Percentiles rank a stretch among this genome's conserved stretches.
phyloP scores from a whole-genome alignment of 2,113 vertebrate species.

The Protobothrops flavoviridis region DNA sequence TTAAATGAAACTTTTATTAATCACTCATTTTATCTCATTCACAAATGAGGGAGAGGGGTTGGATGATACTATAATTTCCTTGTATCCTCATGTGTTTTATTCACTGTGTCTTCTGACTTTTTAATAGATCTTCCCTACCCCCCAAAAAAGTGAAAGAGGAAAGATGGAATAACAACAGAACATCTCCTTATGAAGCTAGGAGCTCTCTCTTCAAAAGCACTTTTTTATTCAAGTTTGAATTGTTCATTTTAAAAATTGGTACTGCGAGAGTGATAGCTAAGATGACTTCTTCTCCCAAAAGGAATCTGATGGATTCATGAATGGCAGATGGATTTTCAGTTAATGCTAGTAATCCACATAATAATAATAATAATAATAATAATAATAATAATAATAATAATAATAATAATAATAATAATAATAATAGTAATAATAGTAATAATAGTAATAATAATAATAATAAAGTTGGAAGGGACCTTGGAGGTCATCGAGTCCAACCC shows the following conservation, averaged over 20 bases:
- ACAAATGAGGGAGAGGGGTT: not conserved
- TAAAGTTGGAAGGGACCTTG: too few species aligned
- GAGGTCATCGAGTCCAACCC: too few species aligned
- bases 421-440: too few species aligned
- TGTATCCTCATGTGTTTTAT: not conserved
- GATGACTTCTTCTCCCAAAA: not conserved
- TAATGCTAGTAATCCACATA: too few species aligned
- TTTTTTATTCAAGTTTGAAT: not conserved
- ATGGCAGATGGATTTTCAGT: not conserved
- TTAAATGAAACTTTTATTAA: not conserved
- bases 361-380: too few species aligned
- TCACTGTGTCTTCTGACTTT: not conserved
- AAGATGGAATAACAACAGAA: not conserved
- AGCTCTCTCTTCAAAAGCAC: not conserved
- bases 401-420: too few species aligned
- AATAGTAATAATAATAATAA: too few species aligned
- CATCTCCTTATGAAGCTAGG: not conserved
- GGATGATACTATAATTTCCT: not conserved
- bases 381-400: too few species aligned
- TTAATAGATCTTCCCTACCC: not conserved
- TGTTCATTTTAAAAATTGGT: not conserved
- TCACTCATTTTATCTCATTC: not conserved
- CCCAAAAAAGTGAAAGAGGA: not conserved
- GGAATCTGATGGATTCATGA: not conserved
- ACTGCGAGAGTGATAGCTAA: not conserved